phyloP scores from a whole-genome alignment of 1,140 invertebrate species.

The Sesamia nonagrioides region DNA sequence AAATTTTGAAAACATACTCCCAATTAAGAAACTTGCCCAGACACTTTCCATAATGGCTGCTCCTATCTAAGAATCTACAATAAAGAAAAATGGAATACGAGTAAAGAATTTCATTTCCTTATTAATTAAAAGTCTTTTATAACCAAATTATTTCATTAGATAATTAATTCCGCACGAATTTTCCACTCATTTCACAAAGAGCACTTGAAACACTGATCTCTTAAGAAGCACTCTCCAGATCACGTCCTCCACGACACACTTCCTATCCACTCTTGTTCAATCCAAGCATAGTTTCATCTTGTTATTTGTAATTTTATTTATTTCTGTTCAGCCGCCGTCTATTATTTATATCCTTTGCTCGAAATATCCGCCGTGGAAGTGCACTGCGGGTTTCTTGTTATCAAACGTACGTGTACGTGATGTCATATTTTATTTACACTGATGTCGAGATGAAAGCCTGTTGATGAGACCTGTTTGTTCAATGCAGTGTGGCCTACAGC shows the following conservation, averaged over 20 bases:
- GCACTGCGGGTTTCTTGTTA: background rate
- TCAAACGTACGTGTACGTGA: background rate
- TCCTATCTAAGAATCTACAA: no score
- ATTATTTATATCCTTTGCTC: constrained; percentile 37
- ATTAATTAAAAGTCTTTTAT: no score
- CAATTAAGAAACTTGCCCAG: no score
- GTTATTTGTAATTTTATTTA: constrained; percentile 46
- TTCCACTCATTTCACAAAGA: no score
- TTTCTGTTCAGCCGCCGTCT: constrained; percentile 21
- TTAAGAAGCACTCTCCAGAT: background rate
- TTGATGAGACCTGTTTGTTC: background rate
- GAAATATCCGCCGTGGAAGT: background rate
- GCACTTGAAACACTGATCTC: constrained; percentile 1
- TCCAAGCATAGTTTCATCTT: constrained; percentile 20
- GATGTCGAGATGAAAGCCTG: background rate
- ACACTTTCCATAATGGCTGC: no score
- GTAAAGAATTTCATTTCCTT: no score
- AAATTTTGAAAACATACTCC: no score
- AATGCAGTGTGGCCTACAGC: background rate
- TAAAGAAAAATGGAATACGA: no score
- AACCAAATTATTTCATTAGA: no score
- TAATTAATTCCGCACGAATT: no score
- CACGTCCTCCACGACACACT: background rate
- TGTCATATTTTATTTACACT: background rate
- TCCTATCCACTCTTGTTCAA: background rate